Evolutionary conservation across 2,113 vertebrate species (phyloP).

Genomic region (Megaceryle maxima): DNA sequence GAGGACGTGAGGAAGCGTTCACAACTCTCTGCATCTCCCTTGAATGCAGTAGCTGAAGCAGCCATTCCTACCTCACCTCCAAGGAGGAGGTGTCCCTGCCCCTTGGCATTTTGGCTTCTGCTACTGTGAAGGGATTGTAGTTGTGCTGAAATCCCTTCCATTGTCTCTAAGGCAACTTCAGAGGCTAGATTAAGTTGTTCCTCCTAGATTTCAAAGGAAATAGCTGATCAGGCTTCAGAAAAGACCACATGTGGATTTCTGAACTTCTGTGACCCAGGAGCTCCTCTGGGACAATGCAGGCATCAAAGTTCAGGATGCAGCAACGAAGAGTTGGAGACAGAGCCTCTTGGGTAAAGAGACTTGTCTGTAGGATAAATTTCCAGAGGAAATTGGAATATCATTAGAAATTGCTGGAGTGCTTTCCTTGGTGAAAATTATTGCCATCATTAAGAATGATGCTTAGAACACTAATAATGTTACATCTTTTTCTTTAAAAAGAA

Average conservation of each 20-base stretch:
- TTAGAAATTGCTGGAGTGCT: background rate
- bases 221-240: constrained; percentile 17
- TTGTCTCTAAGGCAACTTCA: background rate
- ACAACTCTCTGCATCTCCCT: background rate
- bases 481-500: background rate
- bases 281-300: background rate
- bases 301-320: constrained; percentile 60
- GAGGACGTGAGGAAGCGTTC: fast-evolving
- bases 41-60: background rate
- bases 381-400: background rate
- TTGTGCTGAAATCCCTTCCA: background rate
- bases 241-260: constrained; percentile 45
- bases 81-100: background rate
- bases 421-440: background rate
- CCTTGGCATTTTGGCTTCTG: background rate
- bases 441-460: background rate
- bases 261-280: background rate
- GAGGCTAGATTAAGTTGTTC: background rate
- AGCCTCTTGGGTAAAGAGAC: background rate
- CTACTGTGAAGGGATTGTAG: background rate
- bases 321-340: constrained; percentile 12
- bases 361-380: background rate
- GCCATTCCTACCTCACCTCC: background rate
- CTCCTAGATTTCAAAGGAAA: constrained; percentile 52
- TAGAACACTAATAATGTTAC: background rate